These are phyloP conservation scores for Tribolium freemani DNA, from an alignment of 2,888 invertebrate species.

Conservation along the genomic window DNA sequence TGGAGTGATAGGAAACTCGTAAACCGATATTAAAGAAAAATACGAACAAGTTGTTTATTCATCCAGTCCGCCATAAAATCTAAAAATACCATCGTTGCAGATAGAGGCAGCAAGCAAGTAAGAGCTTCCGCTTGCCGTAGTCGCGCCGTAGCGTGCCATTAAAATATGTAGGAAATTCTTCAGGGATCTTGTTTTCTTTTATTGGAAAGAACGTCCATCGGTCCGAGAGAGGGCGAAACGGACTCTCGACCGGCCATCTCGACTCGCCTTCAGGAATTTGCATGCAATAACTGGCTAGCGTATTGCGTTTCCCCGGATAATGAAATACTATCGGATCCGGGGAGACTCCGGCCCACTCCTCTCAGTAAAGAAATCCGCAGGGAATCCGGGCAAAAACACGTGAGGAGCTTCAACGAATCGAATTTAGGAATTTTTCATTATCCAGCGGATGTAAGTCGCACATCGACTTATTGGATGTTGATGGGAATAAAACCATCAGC, in stretches of 20 bases:
- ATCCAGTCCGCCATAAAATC: constrained; percentile 16
- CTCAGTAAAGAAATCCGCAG: constrained; percentile 27
- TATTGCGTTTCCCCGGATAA: constrained; percentile 57
- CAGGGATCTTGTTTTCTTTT: constrained; percentile 48
- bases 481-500: constrained; percentile 30
- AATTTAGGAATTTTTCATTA: constrained; percentile 37
- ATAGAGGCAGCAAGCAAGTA: constrained; percentile 2
- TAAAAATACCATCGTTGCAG: constrained; percentile 21
- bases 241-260: constrained; percentile 44
- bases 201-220: constrained; percentile 43
- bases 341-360: constrained; percentile 12
- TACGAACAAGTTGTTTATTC: constrained; percentile 20
- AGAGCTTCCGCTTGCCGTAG: constrained; percentile 36
- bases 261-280: constrained; percentile 61
- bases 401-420: constrained; percentile 36
- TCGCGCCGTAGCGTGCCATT: constrained; percentile 28
- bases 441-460: background rate
- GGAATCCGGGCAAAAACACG: constrained; percentile 43
- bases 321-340: constrained; percentile 59
- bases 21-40: constrained; percentile 14
- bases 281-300: constrained; percentile 64
- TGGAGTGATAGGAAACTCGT: constrained; percentile 14
- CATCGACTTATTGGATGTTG: background rate
- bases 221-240: constrained; percentile 20
- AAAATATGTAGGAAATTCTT: constrained; percentile 44